A percentile compares a stretch with the other conserved stretches of the same genome.
Conservation (phyloP, 2,113 vertebrate species). For the Lycocorax pyrrhopterus region DNA sequence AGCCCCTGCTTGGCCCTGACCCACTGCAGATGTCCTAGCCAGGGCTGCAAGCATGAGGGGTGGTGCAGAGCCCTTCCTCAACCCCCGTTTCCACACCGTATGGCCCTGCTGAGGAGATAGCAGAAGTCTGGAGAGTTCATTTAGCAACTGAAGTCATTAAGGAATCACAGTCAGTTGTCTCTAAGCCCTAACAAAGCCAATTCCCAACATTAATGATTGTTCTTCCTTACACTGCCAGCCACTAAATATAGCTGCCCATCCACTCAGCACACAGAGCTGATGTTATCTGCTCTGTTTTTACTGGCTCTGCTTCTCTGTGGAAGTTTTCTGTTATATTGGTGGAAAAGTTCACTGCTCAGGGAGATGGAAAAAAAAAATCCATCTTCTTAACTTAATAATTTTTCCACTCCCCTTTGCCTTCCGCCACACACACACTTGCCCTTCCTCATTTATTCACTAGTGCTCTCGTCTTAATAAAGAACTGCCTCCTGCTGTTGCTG, state of each 20-base stretch:
- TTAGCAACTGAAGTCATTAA: slow-evolving; percentile 24
- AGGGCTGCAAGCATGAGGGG: neutral
- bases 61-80: neutral
- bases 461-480: neutral
- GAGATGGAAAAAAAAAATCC: slow-evolving; percentile 48
- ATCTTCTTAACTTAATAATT: slow-evolving; percentile 58
- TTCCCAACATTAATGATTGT: slow-evolving; percentile 1
- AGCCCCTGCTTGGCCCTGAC: neutral
- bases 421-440: neutral
- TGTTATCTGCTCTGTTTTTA: slow-evolving; percentile 56
- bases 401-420: slow-evolving; percentile 8
- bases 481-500: neutral
- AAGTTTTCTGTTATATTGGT: slow-evolving; percentile 39
- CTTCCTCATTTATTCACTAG: slow-evolving; percentile 57
- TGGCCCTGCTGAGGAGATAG: neutral
- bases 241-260: slow-evolving; percentile 49
- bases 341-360: slow-evolving; percentile 41
- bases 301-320: slow-evolving; percentile 43
- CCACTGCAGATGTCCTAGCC: neutral
- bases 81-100: rapidly evolving
- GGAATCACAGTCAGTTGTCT: slow-evolving; percentile 1
- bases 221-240: neutral
- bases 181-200: neutral
- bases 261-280: slow-evolving; percentile 14
- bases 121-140: slow-evolving; percentile 47